Evolutionary conservation across 1,140 invertebrate species (phyloP).

Genomic region (Cydia pomonella): DNA sequence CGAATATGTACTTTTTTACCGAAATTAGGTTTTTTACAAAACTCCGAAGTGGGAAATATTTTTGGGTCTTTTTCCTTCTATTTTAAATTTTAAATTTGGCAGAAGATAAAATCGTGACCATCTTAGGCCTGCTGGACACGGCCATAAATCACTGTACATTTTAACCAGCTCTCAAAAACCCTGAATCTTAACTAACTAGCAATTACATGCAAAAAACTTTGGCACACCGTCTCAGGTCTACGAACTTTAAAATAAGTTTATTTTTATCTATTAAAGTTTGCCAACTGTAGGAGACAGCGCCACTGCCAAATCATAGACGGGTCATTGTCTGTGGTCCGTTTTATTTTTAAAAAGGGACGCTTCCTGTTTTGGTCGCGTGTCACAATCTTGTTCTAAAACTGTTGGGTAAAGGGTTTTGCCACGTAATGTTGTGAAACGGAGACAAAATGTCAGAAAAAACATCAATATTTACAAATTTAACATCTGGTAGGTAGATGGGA

Average conservation of each 20-base stretch:
- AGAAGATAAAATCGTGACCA: too few species aligned
- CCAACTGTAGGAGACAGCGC: slow-evolving; percentile 8
- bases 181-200: neutral
- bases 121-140: too few species aligned
- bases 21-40: too few species aligned
- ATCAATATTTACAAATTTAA: slow-evolving; percentile 8
- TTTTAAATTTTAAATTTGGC: too few species aligned
- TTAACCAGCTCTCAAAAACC: neutral
- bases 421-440: slow-evolving; percentile 7
- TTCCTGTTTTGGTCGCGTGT: slow-evolving; percentile 7
- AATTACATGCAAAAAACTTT: slow-evolving; percentile 25
- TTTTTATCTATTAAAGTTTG: slow-evolving; percentile 27
- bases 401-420: neutral
- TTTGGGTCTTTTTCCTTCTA: too few species aligned
- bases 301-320: slow-evolving; percentile 27
- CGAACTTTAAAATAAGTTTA: slow-evolving; percentile 21
- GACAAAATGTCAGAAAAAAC: neutral
- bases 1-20: too few species aligned
- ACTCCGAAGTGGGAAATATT: too few species aligned
- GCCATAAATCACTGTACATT: too few species aligned
- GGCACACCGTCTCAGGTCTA: slow-evolving; percentile 1
- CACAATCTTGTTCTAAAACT: neutral
- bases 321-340: slow-evolving; percentile 26
- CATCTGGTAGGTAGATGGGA: neutral
- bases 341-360: slow-evolving; percentile 7